A percentile compares a stretch with the other conserved stretches of the same genome.
Conservation (phyloP, 1,140 invertebrate species). For the Argopecten irradians region DNA sequence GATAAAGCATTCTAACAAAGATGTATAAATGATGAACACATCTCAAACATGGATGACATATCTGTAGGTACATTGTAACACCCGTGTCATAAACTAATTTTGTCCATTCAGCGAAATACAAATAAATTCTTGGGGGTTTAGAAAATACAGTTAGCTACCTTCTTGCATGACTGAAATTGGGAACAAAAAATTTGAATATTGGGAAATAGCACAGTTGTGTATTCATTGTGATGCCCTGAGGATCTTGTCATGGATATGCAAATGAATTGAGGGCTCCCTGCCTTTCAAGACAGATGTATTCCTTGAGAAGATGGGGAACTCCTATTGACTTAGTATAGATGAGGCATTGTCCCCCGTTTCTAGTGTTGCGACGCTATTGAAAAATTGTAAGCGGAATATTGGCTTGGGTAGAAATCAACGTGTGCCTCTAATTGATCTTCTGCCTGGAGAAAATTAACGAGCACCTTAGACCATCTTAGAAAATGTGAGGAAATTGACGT, state of each 20-base stretch:
- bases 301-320: neutral
- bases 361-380: constrained; percentile 1
- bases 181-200: constrained; percentile 7
- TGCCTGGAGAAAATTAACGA: constrained; percentile 21
- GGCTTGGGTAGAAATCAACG: constrained; percentile 7
- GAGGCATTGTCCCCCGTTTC: neutral
- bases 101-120: neutral
- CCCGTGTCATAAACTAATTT: neutral
- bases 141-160: neutral
- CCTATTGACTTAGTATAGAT: constrained; percentile 22
- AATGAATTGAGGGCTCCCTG: neutral
- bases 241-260: constrained; percentile 21
- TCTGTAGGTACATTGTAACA: neutral
- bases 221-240: constrained; percentile 20
- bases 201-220: constrained; percentile 15
- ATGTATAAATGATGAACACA: neutral
- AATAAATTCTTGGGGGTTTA: neutral
- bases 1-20: neutral
- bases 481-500: constrained; percentile 17
- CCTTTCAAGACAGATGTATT: constrained; percentile 4
- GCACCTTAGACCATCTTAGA: constrained; percentile 15
- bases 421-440: constrained; percentile 21
- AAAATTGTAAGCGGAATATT: constrained; percentile 4
- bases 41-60: neutral
- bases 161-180: neutral